A percentile compares a stretch with the other conserved stretches of the same genome.
Evolutionary conservation across 2,797 vertebrate genomes (phyloP).

Genomic region (Microctenopoma steveboyesi): DNA sequence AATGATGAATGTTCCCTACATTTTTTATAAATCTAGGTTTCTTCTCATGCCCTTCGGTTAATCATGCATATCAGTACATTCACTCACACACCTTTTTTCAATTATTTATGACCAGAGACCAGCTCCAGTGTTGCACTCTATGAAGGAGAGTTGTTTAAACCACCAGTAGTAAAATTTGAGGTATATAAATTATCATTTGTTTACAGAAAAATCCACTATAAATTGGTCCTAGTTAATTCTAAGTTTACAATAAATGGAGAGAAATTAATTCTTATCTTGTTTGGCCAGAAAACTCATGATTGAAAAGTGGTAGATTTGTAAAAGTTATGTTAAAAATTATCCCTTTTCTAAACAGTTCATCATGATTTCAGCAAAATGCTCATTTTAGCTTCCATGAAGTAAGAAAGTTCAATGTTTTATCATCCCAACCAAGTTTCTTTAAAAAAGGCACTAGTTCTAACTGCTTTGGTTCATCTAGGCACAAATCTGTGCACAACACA

Average conservation of each 20-base stretch:
- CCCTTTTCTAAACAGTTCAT: neutral
- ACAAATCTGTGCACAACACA: neutral
- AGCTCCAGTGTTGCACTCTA: constrained; percentile 1
- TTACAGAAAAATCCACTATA: neutral
- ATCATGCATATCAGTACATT: neutral
- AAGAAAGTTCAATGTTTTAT: neutral
- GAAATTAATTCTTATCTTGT: neutral
- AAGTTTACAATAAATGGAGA: neutral
- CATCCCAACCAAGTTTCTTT: neutral
- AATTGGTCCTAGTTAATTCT: neutral
- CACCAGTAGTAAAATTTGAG: neutral
- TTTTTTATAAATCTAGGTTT: neutral
- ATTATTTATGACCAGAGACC: constrained; percentile 6
- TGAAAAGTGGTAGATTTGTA: neutral
- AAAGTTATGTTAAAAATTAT: neutral
- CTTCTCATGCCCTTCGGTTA: neutral
- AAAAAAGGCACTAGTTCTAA: neutral
- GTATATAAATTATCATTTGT: neutral
- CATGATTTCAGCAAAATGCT: neutral
- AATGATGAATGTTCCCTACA: neutral
- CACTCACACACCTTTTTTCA: neutral
- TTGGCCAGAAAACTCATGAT: neutral
- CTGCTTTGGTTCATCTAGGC: constrained; percentile 9
- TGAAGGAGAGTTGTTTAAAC: neutral
- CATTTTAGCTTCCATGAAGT: neutral